Evolutionary conservation across 2,888 invertebrate genomes (phyloP).

Genomic region (Diaprepes abbreviatus): DNA sequence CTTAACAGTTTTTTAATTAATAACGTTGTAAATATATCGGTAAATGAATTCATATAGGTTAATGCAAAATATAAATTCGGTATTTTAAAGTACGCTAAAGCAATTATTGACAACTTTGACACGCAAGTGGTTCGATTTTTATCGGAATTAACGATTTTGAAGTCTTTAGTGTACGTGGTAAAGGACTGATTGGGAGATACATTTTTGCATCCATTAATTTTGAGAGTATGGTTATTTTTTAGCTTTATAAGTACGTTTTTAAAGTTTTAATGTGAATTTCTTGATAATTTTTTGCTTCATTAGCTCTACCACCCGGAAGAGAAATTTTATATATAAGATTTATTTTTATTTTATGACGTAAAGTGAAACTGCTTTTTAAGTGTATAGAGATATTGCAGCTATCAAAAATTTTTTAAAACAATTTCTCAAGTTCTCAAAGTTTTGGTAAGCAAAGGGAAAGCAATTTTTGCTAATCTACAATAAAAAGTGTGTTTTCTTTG

Average conservation of each 20-base stretch:
- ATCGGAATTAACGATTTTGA: slow-evolving; percentile 2
- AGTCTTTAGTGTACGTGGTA: not conserved
- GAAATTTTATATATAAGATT: too few relatives aligned
- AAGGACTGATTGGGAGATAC: not conserved
- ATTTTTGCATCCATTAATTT: not conserved
- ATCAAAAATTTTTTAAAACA: too few relatives aligned
- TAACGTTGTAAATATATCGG: slow-evolving; percentile 16
- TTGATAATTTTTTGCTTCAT: not conserved
- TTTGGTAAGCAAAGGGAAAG: too few relatives aligned
- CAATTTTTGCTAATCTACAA: too few relatives aligned
- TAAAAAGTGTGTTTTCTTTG: too few relatives aligned
- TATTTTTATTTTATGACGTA: too few relatives aligned
- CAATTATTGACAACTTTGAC: slow-evolving; percentile 1
- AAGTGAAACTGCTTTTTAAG: too few relatives aligned
- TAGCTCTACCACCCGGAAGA: not conserved
- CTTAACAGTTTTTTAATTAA: slow-evolving; percentile 36
- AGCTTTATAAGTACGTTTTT: not conserved
- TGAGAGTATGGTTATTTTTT: not conserved
- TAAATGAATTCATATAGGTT: slow-evolving; percentile 27
- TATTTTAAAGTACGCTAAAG: not conserved
- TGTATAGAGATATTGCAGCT: too few relatives aligned
- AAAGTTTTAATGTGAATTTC: not conserved
- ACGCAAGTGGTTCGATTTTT: slow-evolving; percentile 6
- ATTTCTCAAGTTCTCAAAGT: too few relatives aligned
- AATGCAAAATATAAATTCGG: slow-evolving; percentile 25